Evolutionary conservation across 2,888 invertebrate species (phyloP), one percentile per base, ranked within the genome.

Genomic region (Drosophila mulleri): DNA sequence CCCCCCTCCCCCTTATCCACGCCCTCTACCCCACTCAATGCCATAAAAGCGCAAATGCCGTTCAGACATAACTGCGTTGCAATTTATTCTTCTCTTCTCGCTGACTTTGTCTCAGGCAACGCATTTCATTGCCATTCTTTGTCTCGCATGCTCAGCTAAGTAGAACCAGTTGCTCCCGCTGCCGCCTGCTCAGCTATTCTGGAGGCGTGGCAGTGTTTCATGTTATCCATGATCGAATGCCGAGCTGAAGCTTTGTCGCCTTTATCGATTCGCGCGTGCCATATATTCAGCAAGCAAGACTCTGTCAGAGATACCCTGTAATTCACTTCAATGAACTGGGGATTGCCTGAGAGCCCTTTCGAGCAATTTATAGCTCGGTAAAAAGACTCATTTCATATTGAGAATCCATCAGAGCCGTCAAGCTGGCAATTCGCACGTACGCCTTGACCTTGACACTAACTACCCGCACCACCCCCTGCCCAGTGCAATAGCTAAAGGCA

Each of bases 391-490:
- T 56, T 53, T 18, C 29, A 42, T 20, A 70, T 41, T 39, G 48
- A 50, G 58, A 60, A 80, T 73, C 74, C 80, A 83, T 80, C 83
- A 77, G 65, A 59, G 48, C 41, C 54, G 59, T 58, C 23, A 35
- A 63, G 18, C 41, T 23, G 58, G 67, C 72, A 66, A 83, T 89
- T 87, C 72, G 63, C 89, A 84, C 84, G 89, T 88, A 69, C 75
- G 63, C 56, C 66, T 72, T 78, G 84, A 84, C 84, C 84, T 84
- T 84, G 89, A 78, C 74, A 64, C 72, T 37, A 29, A 42, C 9
- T 7, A 16, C 5, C 47, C 26, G 37, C 29, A 29, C 8, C 29
- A 8, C 8, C 29, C 29, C 29, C 29, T 8, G 29, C 8, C 29
- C 29, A 29, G 7, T 29, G 29, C 8, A 29, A 29, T 29, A 29